phyloP scores from a whole-genome alignment of 2,113 vertebrate species.

The human region GRCh38 chr3:60596001-60596500 shows the following conservation, averaged over 20 bases:
- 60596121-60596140: not conserved
- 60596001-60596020: not conserved
- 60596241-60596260: not conserved
- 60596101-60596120: not conserved
- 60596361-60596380: not conserved
- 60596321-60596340: not conserved
- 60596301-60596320: not conserved
- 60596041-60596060: not conserved
- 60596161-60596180: not conserved
- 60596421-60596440: not conserved
- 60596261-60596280: not conserved
- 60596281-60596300: not conserved
- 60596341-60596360: not conserved
- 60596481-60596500: not conserved
- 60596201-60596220: not conserved
- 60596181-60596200: not conserved
- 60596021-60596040: not conserved
- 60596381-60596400: not conserved
- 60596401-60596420: not conserved
- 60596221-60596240: not conserved
- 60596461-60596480: not conserved
- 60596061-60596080: not conserved
- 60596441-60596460: not conserved
- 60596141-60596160: not conserved
- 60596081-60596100: not conserved